phyloP scores from a whole-genome alignment of 2,888 invertebrate genomes.

The Autographa pulchrina region DNA sequence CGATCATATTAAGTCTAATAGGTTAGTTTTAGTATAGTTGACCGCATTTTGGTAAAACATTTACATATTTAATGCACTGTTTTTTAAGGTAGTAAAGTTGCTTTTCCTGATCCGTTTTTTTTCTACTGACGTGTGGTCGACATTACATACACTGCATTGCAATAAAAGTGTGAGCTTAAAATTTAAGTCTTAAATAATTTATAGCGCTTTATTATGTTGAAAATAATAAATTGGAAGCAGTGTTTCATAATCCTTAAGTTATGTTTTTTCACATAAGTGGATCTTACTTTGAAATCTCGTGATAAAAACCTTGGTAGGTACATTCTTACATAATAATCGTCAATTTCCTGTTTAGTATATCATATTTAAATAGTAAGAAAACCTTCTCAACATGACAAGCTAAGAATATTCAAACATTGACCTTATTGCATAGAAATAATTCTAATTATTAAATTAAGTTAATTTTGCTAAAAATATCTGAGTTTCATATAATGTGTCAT shows the following conservation, averaged over 20 bases:
- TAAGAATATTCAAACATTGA: not conserved
- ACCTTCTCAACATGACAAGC: not conserved
- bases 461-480: not conserved
- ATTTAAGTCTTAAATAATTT: not conserved
- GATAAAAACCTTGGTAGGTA: not conserved
- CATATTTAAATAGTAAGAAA: not conserved
- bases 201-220: no score
- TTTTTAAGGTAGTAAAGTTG: not conserved
- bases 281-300: no score
- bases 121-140: not conserved
- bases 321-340: not conserved
- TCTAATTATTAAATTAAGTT: not conserved
- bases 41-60: conserved; percentile 1
- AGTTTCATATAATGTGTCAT: not conserved
- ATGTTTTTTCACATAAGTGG: no score
- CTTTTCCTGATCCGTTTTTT: not conserved
- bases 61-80: not conserved
- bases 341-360: not conserved
- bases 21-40: conserved; percentile 12
- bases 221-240: no score
- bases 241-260: no score
- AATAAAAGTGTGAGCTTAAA: not conserved
- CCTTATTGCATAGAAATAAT: not conserved
- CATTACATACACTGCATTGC: not conserved
- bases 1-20: conserved; percentile 23